These are phyloP conservation scores for Limosa lapponica DNA, from an alignment of 2,797 vertebrate species.

Conservation along the genomic window DNA sequence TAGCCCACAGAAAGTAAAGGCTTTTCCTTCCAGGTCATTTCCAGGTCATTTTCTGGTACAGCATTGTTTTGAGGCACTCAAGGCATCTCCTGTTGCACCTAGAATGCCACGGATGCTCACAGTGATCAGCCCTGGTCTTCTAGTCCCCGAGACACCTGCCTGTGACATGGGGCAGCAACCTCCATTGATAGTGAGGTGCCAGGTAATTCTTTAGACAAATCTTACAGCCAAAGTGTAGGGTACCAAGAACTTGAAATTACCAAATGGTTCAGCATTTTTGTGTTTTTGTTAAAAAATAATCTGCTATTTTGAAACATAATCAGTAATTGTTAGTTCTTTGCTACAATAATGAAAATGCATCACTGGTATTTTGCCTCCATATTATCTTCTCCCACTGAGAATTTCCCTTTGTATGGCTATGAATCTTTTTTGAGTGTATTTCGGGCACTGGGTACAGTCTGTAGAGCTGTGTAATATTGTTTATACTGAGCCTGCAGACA, in stretches of 20 bases:
- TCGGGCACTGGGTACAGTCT: neutral
- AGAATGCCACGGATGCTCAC: fast-evolving
- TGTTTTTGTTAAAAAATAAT: neutral
- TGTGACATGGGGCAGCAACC: neutral
- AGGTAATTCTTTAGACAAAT: neutral
- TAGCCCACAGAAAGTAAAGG: neutral
- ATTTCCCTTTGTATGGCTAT: neutral
- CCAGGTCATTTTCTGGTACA: neutral
- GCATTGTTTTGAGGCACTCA: neutral
- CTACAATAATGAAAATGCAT: neutral
- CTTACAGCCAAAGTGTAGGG: neutral
- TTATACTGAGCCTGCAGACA: neutral
- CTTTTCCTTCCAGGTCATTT: neutral
- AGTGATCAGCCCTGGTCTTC: neutral
- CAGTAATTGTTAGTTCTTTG: neutral
- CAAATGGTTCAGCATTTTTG: neutral
- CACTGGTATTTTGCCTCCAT: neutral
- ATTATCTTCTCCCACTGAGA: neutral
- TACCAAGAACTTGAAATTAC: neutral
- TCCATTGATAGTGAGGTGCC: neutral
- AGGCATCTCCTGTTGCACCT: neutral
- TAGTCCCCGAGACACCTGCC: neutral
- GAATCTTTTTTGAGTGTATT: neutral
- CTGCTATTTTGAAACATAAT: neutral
- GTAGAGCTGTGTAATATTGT: neutral